Evolutionary conservation across 2,797 vertebrate genomes (phyloP), one percentile per base, ranked within the genome.

Genomic region (Gambelia wislizenii): DNA sequence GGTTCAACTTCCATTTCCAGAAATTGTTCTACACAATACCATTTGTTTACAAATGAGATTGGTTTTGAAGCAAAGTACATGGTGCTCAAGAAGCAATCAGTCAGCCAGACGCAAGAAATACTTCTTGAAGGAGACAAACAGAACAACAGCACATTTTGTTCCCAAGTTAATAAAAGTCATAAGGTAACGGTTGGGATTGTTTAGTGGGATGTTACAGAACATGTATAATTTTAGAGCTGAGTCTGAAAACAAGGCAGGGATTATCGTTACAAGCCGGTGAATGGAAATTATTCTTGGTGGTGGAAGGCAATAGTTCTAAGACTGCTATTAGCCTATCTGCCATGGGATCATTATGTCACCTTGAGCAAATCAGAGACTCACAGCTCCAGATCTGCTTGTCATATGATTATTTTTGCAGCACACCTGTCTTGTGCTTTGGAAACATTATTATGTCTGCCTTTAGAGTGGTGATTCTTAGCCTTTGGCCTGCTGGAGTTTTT

Each of bases 1-100:
- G 69, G 44, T 94, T 94, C 89, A 94, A 94, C 92, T 75, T 42
- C n/a, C 59, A 75, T 85, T 89, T 95, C 91, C 91, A 92, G 91
- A 92, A 94, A 88, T 93, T 82, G 80, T 95, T 92, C 86, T 90
- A 74, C 93, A 61, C n/a, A 79, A 81, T 76, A 39, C 56, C 44
- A 59, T 56, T 85, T 80, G 82, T 86, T 95, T 94, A 89, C 79
- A 93, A 92, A 88, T 89, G 85, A 93, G 88, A 89, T 80, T 2
- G 0, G 72, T 20, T 92, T 87, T 85, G 93, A 92, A 92, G 82
- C 93, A 90, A 95, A 89, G 56, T 91, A 91, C 67, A 59, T 74
- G 33, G 85, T 56, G 52, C 90, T 89, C 76, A 87, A 94, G 87
- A 94, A 67, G 56, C 80, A 91, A 92, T 92, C 91, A 89, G 79